A percentile compares a stretch with the other conserved stretches of the same genome.
Conservation (phyloP, 2,888 invertebrate species). For the Scaptodrosophila latifasciaeformis region DNA sequence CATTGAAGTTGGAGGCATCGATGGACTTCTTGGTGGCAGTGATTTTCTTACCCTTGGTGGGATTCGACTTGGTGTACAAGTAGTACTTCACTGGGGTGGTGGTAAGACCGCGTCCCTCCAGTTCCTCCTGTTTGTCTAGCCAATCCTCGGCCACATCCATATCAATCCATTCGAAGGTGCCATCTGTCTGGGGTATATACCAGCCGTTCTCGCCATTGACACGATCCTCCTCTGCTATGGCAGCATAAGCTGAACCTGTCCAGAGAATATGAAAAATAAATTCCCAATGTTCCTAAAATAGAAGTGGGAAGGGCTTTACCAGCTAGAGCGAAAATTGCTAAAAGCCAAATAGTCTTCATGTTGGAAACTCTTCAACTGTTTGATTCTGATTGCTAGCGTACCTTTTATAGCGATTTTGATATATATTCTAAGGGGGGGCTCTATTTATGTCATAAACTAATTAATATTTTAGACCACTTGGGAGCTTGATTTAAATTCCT, state of each 20-base stretch:
- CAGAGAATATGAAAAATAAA: background rate
- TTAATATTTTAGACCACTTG: too few species aligned
- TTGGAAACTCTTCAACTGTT: conserved; percentile 24
- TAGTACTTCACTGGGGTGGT: conserved; percentile 48
- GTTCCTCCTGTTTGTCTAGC: conserved; percentile 31
- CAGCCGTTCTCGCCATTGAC: conserved; percentile 58
- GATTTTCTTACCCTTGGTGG: conserved; percentile 45
- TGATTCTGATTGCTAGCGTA: too few species aligned
- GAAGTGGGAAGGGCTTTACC: conserved; percentile 3
- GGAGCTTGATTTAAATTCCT: too few species aligned
- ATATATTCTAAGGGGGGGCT: too few species aligned
- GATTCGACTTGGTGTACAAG: conserved; percentile 60
- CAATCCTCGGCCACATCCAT: conserved; percentile 44
- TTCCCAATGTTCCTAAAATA: background rate
- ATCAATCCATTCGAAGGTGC: conserved; percentile 48
- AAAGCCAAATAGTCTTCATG: conserved; percentile 39
- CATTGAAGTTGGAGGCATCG: conserved; percentile 44
- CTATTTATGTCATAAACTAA: too few species aligned
- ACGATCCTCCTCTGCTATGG: conserved; percentile 44
- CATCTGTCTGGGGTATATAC: conserved; percentile 55
- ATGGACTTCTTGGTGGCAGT: conserved; percentile 36
- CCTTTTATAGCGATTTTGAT: too few species aligned
- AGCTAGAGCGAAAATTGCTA: conserved; percentile 35
- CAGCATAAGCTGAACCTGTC: conserved; percentile 34
- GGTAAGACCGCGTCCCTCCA: conserved; percentile 30